These are phyloP conservation scores for Acanthoscelides obtectus DNA, from an alignment of 2,888 invertebrate genomes.

Conservation along the genomic window DNA sequence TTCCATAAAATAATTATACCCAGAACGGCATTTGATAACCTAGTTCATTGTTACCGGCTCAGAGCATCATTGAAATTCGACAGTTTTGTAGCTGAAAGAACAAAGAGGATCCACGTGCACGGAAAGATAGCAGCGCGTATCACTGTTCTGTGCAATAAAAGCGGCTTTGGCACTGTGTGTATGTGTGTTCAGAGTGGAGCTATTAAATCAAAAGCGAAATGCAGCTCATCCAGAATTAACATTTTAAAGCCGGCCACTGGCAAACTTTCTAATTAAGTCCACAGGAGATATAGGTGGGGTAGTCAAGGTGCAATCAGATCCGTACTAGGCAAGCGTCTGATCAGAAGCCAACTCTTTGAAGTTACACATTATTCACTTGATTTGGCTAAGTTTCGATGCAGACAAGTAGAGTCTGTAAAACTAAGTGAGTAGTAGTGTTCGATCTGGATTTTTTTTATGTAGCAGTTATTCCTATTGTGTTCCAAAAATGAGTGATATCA, in stretches of 20 bases:
- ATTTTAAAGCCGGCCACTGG: conserved; percentile 1
- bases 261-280: conserved; percentile 2
- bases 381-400: too few species aligned
- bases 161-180: neutral
- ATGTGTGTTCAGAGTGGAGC: neutral
- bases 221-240: conserved; percentile 2
- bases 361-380: too few species aligned
- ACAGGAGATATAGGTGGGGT: neutral
- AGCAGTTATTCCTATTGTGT: too few species aligned
- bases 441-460: too few species aligned
- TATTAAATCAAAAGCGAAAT: conserved; percentile 1
- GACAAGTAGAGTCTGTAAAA: too few species aligned
- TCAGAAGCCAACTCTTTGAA: too few species aligned
- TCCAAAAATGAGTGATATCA: too few species aligned
- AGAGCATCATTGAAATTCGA: neutral
- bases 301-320: neutral
- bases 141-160: neutral
- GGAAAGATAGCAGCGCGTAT: neutral
- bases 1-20: too few species aligned
- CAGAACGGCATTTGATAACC: too few species aligned
- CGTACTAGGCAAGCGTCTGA: neutral
- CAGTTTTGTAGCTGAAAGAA: neutral
- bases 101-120: neutral
- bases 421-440: too few species aligned
- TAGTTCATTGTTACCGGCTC: neutral